phyloP scores from a whole-genome alignment of 2,888 invertebrate genomes.

The Idaea biselata region DNA sequence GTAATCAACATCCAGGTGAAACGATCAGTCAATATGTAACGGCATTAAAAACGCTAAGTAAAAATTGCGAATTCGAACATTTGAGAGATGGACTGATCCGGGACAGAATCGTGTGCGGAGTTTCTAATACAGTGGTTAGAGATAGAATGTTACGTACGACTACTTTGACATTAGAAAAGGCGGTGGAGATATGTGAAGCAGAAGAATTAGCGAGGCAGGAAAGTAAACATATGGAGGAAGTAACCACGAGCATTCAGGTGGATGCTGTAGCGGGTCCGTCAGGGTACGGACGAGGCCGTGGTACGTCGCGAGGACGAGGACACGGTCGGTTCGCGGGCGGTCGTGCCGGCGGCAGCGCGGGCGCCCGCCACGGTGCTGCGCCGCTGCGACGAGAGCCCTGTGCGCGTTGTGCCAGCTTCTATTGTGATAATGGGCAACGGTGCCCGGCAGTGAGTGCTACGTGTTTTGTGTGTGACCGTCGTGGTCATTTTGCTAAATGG shows the following conservation, averaged over 20 bases:
- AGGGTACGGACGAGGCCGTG: background rate
- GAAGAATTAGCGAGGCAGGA: constrained; percentile 18
- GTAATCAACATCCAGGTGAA: constrained; percentile 26
- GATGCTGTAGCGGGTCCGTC: background rate
- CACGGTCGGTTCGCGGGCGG: background rate
- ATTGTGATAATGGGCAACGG: constrained; percentile 6
- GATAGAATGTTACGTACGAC: background rate
- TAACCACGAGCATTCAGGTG: background rate
- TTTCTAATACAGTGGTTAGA: constrained; percentile 7
- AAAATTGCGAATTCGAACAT: constrained; percentile 23
- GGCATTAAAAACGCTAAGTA: constrained; percentile 25
- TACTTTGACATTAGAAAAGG: constrained; percentile 15
- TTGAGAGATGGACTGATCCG: constrained; percentile 22
- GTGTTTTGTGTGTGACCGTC: constrained; percentile 4
- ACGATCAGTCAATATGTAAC: constrained; percentile 29
- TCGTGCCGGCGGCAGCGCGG: background rate
- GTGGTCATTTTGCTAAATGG: constrained; percentile 4
- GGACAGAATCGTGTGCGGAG: constrained; percentile 23
- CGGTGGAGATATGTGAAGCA: constrained; percentile 20
- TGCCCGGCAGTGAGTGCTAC: constrained; percentile 5
- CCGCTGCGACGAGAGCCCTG: background rate
- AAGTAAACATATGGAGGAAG: background rate
- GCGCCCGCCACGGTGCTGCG: background rate
- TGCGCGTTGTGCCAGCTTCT: background rate
- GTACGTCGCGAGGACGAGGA: background rate